Conservation (phyloP, 1,140 invertebrate species). For the Rhopalosiphum padi region DNA sequence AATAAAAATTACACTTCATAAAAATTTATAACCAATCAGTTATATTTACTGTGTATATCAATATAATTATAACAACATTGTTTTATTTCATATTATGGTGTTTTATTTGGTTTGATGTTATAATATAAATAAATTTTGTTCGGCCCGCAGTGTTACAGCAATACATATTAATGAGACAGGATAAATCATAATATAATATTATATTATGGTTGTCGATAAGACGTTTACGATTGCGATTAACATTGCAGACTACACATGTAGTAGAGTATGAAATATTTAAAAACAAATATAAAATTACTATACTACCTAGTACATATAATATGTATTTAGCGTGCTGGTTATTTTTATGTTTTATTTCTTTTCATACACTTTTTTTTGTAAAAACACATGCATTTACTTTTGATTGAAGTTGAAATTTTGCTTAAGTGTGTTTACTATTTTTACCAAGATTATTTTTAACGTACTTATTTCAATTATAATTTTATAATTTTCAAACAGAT, state of each 20-base stretch:
- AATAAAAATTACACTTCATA: neutral
- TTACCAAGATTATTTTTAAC: neutral
- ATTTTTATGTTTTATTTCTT: too few species aligned
- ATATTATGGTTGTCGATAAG: neutral
- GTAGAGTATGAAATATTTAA: neutral
- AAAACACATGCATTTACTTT: too few species aligned
- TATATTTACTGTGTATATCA: neutral
- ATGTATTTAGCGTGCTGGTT: too few species aligned
- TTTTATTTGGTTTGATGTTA: neutral
- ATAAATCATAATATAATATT: neutral
- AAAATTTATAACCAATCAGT: neutral
- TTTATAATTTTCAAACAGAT: too few species aligned
- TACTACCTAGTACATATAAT: too few species aligned
- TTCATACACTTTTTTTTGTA: too few species aligned
- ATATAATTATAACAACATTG: neutral
- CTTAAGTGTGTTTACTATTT: neutral
- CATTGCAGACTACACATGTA: neutral
- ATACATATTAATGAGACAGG: neutral
- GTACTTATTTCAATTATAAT: neutral
- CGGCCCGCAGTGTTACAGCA: neutral
- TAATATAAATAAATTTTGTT: neutral
- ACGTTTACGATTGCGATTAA: neutral
- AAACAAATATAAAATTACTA: neutral
- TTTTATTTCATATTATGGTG: neutral
- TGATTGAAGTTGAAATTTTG: neutral